Percentiles rank a stretch among this genome's conserved stretches.
Evolutionary conservation across 2,888 invertebrate genomes (phyloP).

Genomic region (Andrena dorsata): DNA sequence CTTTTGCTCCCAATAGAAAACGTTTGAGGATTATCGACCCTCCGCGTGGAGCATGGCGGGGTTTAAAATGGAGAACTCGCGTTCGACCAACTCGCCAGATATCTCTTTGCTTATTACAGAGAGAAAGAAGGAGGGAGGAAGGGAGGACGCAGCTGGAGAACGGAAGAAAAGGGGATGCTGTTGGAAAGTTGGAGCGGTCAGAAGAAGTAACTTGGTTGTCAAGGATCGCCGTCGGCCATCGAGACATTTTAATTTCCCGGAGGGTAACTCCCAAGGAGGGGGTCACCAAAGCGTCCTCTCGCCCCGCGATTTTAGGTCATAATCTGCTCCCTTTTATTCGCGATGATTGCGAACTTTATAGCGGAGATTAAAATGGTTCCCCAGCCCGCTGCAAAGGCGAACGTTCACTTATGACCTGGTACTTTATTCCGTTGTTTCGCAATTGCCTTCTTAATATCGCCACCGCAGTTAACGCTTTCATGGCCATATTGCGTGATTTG

Average conservation of each 20-base stretch:
- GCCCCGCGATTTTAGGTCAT: conserved; percentile 48
- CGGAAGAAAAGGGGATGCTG: neutral
- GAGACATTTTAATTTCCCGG: conserved; percentile 62
- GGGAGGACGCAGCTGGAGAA: neutral
- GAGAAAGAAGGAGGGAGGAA: neutral
- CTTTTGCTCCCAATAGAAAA: conserved; percentile 47
- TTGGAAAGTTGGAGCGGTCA: conserved; percentile 22
- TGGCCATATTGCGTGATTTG: too few relatives aligned
- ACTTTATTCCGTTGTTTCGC: neutral
- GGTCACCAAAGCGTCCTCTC: conserved; percentile 25
- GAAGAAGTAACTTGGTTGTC: conserved; percentile 45
- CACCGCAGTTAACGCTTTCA: neutral
- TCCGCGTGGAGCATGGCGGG: conserved; percentile 3
- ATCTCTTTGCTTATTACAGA: conserved; percentile 36
- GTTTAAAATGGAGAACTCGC: conserved; percentile 32
- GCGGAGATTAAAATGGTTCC: conserved; percentile 47
- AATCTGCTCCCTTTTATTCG: conserved; percentile 51
- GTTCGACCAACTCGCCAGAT: conserved; percentile 24
- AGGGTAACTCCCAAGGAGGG: conserved; percentile 20
- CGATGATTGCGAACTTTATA: conserved; percentile 52
- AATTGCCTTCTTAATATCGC: neutral
- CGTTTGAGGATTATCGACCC: conserved; percentile 53
- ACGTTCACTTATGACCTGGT: conserved; percentile 21
- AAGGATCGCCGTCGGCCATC: conserved; percentile 39
- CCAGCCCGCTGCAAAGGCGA: neutral